Evolutionary conservation across 2,113 vertebrate species (phyloP).

Genomic region (Cebus imitator): DNA sequence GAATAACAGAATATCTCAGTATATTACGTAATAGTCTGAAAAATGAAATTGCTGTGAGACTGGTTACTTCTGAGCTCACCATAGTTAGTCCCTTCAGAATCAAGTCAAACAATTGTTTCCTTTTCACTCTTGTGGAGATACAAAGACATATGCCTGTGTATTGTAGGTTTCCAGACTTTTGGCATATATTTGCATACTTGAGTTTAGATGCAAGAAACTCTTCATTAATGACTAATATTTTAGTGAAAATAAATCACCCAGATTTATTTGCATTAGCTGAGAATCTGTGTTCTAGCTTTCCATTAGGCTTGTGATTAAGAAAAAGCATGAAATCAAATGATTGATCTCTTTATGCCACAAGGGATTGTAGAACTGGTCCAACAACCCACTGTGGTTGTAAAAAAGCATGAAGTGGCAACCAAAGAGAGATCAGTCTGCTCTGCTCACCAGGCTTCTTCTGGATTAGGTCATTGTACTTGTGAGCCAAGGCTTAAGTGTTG

Average conservation of each 20-base stretch:
- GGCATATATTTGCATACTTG: background rate
- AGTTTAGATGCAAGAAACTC: background rate
- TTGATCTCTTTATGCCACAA: background rate
- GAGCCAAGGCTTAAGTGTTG: background rate
- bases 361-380: background rate
- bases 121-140: background rate
- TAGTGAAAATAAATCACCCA: background rate
- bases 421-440: background rate
- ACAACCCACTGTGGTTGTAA: background rate
- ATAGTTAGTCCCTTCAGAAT: background rate
- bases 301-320: background rate
- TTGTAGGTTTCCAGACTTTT: conserved; percentile 31
- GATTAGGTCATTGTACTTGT: background rate
- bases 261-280: background rate
- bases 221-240: background rate
- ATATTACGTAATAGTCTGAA: background rate
- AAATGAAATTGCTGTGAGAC: background rate
- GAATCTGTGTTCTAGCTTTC: conserved; percentile 21
- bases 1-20: background rate
- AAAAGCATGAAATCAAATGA: background rate
- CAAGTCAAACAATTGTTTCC: background rate
- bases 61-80: background rate
- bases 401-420: background rate
- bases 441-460: background rate
- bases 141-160: background rate